phyloP scores from a whole-genome alignment of 2,113 vertebrate species.

The Laticauda laticaudata region DNA sequence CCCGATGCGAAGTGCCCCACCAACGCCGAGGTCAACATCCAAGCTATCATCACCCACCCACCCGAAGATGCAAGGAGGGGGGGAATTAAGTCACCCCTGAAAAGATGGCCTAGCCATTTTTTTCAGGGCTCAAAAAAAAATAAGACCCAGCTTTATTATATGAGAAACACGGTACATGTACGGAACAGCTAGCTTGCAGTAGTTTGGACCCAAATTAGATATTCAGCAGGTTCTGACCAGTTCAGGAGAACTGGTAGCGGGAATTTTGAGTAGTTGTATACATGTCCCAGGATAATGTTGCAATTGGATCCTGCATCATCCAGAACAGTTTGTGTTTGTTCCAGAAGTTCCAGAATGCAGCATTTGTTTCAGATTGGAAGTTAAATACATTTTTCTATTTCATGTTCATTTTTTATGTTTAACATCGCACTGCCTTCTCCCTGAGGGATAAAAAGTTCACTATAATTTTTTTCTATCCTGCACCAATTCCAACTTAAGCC shows the following conservation, averaged over 20 bases:
- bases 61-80: too few relatives aligned
- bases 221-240: too few relatives aligned
- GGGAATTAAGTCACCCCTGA: too few relatives aligned
- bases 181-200: not conserved
- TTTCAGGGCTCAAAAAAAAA: too few relatives aligned
- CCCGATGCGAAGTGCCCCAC: too few relatives aligned
- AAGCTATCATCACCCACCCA: too few relatives aligned
- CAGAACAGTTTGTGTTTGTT: not conserved
- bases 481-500: not conserved
- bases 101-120: too few relatives aligned
- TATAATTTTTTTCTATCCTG: not conserved
- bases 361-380: not conserved
- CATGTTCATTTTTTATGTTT: not conserved
- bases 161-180: not conserved
- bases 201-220: not conserved
- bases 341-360: not conserved
- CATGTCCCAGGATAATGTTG: not conserved
- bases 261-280: not conserved
- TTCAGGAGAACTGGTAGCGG: too few relatives aligned
- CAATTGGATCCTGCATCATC: not conserved
- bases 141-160: too few relatives aligned
- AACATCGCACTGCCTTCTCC: not conserved
- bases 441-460: not conserved
- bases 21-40: too few relatives aligned
- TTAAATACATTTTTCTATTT: not conserved